Base-by-base conservation (phyloP, 2,797 vertebrate species). In the Synanceia verrucosa region DNA sequence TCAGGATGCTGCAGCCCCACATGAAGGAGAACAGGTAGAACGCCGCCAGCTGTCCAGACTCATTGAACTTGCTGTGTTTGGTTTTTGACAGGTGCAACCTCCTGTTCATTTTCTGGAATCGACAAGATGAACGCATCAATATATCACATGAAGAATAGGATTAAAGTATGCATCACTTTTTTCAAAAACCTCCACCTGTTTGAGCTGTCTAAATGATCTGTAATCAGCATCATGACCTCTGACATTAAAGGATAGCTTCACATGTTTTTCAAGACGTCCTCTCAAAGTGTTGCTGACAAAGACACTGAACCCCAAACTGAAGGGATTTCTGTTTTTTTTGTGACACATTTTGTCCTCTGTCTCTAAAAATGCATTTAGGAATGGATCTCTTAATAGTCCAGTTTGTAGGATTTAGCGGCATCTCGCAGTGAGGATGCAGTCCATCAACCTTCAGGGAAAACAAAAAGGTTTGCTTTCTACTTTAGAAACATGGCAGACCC, bases 41-140 rank as follows among this genome's bases (percentile, higher is more conserved):
- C 23, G 92, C 94, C 2, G 92, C 94, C 2, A 96, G 93, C 83
- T 96, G 95, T 41, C 95, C 96, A 0, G 94, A 96, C 72, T 96
- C 95, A n/a, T 95, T 96, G 90, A 96, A 95, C 92, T 96, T 95
- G 93, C 95, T 96, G 92, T 96, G 95, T 81, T 96, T 96, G 34
- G 93, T 95, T 91, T 96, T 95, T 19, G 96, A 96, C 63, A 96
- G 89, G 78, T 96, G 95, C 67, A 96, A 87, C 65, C 90, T 86
- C 70, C 94, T 91, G 85, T 94, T 96, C 87, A 96, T 95, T 94
- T 96, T 96, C 96, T 96, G 89, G 75, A 93, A 91, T 50, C 0
- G 43, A 78, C n/a, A 65, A 41, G 63, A 61, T 1, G 53, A 21
- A 46, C 16, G 59, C 2, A 39, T 37, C 11, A 16, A 16, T n/a